Evolutionary conservation across 2,888 invertebrate species (phyloP), one percentile per base, ranked within the genome.

Genomic region (Tryphoninae sp.): DNA sequence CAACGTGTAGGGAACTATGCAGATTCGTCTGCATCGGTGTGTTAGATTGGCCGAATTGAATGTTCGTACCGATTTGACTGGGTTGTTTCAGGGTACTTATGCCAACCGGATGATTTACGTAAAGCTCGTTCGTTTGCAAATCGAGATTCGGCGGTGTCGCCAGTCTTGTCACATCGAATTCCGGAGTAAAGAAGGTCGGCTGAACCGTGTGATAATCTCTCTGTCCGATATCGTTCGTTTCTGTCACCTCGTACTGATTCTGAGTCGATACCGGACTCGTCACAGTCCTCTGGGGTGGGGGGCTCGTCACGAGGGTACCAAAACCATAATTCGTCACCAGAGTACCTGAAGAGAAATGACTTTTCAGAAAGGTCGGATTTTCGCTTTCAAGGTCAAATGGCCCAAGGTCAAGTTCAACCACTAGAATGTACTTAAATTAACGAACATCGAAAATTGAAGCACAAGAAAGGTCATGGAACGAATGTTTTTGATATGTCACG

Each of bases 221-320:
- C 1, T 86, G 79, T 13, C 85, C 87, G 22, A 87, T 75, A 13
- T 90, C 89, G 51, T 89, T 89, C 1, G 84, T 83, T 69, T 91
- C 91, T 0, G 90, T 91, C 0, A 91, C 90, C 85, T 91, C 89
- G 83, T 91, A 91, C 11, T 88, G 88, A 80, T 88, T 86, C 19
- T 83, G 83, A 13, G 85, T 83, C 22, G 86, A 83, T 0, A 85
- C 80, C 26, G 88, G 85, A 74, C 79, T 87, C 1, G 88, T 89
- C 2, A 84, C 84, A 4, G 86, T 77, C 65, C 84, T 84, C 58
- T 88, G 88, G 0, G 86, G 81, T 0, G 86, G 79, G 40, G 87
- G 83, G 62, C 78, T 87, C 1, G 87, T 88, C 16, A 84, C 86
- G 13, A 85, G 73, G 22, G 81, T 83, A 40, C 87, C 88, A 1